Base-by-base conservation (phyloP, 2,888 invertebrate genomes). In the Sphaeridia pumilis region DNA sequence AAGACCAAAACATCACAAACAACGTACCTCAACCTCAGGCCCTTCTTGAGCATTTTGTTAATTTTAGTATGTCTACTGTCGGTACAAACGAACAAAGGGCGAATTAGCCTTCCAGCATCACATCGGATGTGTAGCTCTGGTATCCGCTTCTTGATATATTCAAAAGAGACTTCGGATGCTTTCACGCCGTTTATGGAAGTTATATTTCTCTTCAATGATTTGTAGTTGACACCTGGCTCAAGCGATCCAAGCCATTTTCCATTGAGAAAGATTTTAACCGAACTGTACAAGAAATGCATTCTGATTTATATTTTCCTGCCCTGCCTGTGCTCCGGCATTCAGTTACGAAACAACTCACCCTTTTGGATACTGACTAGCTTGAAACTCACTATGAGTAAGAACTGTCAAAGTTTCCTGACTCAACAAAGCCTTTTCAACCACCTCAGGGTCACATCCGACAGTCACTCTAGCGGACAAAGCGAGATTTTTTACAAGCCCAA, bases 211-310 rank as follows among this genome's bases (percentile, higher is more conserved):
- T n/a, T n/a, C n/a, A n/a, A n/a, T n/a, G n/a, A n/a, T n/a, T n/a
- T n/a, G n/a, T n/a, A n/a, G n/a, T n/a, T n/a, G n/a, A n/a, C n/a
- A n/a, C n/a, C n/a, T 59, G 76, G 76, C 22, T 78, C 76, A 65
- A 77, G 76, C 51, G 74, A 66, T 28, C 78, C 78, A 14, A 79
- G 76, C 77, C 78, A 78, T 54, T 75, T 73, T 17, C 78, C 78
- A 67, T 78, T 79, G 24, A 78, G 76, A 67, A 79, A 78, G 49
- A 78, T 77, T 67, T 79, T 79, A 1, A 78, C 77, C 2, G 76
- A 74, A 62, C 73, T 74, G 62, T 25, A 67, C 65, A 45, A 42
- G n/a, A n/a, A n/a, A n/a, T n/a, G n/a, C n/a, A n/a, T n/a, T n/a
- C n/a, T n/a, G n/a, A n/a, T n/a, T n/a, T n/a, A n/a, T n/a, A n/a